phyloP scores from a whole-genome alignment of 2,888 invertebrate species.

The Melanotus villosus region DNA sequence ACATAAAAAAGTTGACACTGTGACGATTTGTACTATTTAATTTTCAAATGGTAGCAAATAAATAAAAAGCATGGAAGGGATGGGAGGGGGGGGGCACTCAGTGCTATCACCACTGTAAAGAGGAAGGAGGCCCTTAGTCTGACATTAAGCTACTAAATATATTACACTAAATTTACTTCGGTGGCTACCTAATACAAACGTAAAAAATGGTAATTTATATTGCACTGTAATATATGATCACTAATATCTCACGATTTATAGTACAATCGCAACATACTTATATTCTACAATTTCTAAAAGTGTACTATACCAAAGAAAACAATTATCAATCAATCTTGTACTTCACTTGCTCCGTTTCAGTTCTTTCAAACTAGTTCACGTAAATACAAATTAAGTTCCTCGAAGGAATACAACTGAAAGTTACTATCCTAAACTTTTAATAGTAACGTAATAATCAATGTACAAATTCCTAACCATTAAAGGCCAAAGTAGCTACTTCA shows the following conservation, averaged over 20 bases:
- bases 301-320: conserved; percentile 34
- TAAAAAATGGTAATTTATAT: conserved; percentile 42
- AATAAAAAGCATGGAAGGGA: not conserved
- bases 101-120: conserved; percentile 25
- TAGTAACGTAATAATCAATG: not conserved
- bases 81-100: not conserved
- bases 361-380: conserved; percentile 23
- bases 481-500: conserved; percentile 14
- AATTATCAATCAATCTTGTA: conserved; percentile 42
- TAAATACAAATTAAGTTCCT: not conserved
- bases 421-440: not conserved
- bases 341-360: conserved; percentile 46
- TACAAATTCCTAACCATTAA: not conserved
- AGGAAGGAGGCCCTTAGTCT: conserved; percentile 4
- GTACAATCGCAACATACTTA: conserved; percentile 34
- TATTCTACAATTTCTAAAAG: conserved; percentile 31
- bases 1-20: conserved; percentile 8
- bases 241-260: conserved; percentile 43
- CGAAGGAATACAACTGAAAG: not conserved
- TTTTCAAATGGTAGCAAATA: not conserved
- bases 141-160: conserved; percentile 21
- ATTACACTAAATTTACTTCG: conserved; percentile 30
- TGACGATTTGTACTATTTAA: conserved; percentile 12
- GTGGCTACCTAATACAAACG: conserved; percentile 35
- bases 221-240: conserved; percentile 39